A percentile compares a stretch with the other conserved stretches of the same genome.
Conservation (phyloP, 2,797 vertebrate genomes). For the Choloepus didactylus region DNA sequence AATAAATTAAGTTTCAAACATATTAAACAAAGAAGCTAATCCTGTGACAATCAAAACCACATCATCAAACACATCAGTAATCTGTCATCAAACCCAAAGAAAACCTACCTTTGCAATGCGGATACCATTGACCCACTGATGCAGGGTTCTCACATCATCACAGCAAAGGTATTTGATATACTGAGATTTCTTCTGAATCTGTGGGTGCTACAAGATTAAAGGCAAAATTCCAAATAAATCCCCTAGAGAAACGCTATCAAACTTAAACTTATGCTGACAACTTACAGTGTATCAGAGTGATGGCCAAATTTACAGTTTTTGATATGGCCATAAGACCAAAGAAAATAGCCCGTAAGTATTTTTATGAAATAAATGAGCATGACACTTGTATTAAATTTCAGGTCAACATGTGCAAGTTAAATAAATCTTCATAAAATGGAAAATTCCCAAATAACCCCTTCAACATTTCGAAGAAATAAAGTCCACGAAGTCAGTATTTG, state of each 20-base stretch:
- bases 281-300: background rate
- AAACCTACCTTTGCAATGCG: constrained; percentile 95
- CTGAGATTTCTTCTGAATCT: constrained; percentile 99
- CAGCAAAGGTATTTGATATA: constrained; percentile 99
- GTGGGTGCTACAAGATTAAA: constrained; percentile 93
- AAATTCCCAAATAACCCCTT: constrained; percentile 38
- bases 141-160: constrained; percentile 96
- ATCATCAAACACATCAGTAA: background rate
- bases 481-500: background rate
- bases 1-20: background rate
- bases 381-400: constrained; percentile 49
- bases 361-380: constrained; percentile 32
- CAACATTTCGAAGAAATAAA: constrained; percentile 54
- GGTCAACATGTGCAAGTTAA: constrained; percentile 31
- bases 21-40: background rate
- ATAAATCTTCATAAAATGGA: background rate
- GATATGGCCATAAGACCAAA: background rate
- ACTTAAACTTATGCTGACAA: constrained; percentile 13
- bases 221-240: constrained; percentile 32
- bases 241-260: constrained; percentile 34
- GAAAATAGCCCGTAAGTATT: background rate
- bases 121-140: constrained; percentile 99
- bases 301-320: background rate
- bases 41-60: background rate
- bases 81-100: background rate